phyloP scores from a whole-genome alignment of 2,113 vertebrate species.

The Bubo blakistoni region DNA sequence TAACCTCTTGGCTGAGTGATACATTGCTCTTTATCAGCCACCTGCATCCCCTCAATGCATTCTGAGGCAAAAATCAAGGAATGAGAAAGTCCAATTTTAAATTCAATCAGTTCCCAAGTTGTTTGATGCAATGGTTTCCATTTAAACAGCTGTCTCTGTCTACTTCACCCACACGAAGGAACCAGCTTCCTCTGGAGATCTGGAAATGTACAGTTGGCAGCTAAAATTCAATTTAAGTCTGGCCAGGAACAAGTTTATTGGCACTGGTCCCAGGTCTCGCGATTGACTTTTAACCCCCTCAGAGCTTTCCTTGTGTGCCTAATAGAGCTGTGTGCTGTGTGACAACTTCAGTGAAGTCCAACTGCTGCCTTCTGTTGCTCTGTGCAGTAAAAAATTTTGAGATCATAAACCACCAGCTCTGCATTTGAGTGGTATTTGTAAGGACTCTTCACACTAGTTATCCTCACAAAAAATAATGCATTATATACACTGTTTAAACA shows the following conservation, averaged over 20 bases:
- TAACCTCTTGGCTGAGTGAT: slow-evolving; percentile 63
- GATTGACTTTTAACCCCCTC: slow-evolving; percentile 63
- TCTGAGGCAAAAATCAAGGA: slow-evolving; percentile 63
- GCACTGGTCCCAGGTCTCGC: neutral
- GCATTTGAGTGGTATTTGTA: neutral
- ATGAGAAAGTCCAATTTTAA: slow-evolving; percentile 73
- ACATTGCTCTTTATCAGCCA: slow-evolving; percentile 70
- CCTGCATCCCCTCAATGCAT: slow-evolving; percentile 48
- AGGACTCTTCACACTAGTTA: neutral
- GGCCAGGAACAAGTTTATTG: slow-evolving; percentile 56
- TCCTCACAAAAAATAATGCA: neutral
- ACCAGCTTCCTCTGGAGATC: slow-evolving; percentile 51
- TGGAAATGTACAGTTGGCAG: slow-evolving; percentile 57
- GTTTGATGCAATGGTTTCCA: slow-evolving; percentile 66
- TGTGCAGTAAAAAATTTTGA: slow-evolving; percentile 23
- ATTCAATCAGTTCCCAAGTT: slow-evolving; percentile 69
- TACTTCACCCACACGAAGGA: slow-evolving; percentile 6
- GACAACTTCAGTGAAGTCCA: slow-evolving; percentile 31
- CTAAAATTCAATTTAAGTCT: slow-evolving; percentile 71
- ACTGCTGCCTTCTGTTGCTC: neutral
- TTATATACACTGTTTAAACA: neutral
- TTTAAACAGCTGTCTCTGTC: slow-evolving; percentile 64
- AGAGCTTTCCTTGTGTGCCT: neutral
- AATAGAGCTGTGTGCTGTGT: neutral
- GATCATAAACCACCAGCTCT: neutral